Evolutionary conservation across 2,888 invertebrate species (phyloP).

Genomic region (Platycnemis pennipes): DNA sequence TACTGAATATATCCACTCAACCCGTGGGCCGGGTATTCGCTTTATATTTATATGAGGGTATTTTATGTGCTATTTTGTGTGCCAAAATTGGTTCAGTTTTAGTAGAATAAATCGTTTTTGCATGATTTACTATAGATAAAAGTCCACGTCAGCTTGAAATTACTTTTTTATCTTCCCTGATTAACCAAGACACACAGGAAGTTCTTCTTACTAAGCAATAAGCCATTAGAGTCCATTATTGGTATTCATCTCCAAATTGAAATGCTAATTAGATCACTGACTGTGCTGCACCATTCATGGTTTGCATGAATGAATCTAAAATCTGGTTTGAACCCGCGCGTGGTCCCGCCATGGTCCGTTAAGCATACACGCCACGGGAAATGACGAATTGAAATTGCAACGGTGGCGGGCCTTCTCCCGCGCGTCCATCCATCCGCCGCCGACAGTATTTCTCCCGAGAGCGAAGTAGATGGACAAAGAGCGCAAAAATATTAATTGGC

Average conservation of each 20-base stretch:
- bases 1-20: too few species aligned
- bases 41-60: too few species aligned
- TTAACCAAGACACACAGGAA: too few species aligned
- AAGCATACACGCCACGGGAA: slow-evolving; percentile 22
- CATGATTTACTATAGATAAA: too few species aligned
- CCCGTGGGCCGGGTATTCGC: too few species aligned
- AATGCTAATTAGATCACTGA: not conserved
- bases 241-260: not conserved
- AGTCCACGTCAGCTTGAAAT: too few species aligned
- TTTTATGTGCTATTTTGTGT: too few species aligned
- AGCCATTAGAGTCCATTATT: not conserved
- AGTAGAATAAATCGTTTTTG: too few species aligned
- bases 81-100: too few species aligned
- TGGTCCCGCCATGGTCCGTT: not conserved
- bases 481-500: slow-evolving; percentile 60
- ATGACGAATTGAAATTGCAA: slow-evolving; percentile 32
- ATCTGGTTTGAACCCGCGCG: not conserved
- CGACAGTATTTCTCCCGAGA: slow-evolving; percentile 33
- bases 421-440: not conserved
- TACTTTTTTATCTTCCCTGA: too few species aligned
- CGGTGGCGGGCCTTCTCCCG: not conserved
- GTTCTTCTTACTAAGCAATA: too few species aligned
- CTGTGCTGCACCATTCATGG: not conserved
- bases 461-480: slow-evolving; percentile 29
- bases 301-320: not conserved